These are phyloP conservation scores for Papilio xuthus DNA, from an alignment of 1,140 invertebrate genomes.

Conservation along the genomic window DNA sequence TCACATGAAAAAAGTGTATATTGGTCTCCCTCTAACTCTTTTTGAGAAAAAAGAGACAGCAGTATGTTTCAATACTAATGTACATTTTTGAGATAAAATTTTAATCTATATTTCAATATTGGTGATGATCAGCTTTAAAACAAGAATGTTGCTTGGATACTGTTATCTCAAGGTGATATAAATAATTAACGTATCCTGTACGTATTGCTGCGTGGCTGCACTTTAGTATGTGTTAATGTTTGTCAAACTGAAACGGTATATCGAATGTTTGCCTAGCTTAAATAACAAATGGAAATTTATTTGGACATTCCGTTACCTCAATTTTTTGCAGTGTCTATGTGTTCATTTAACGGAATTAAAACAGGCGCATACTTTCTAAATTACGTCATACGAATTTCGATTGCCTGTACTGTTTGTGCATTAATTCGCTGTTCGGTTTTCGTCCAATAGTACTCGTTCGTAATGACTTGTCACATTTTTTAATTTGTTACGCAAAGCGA, in stretches of 20 bases:
- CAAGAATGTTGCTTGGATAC: neutral
- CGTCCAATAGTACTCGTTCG: neutral
- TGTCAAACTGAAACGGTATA: conserved; percentile 6
- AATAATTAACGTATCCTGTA: conserved; percentile 34
- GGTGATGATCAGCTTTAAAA: neutral
- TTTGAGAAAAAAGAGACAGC: neutral
- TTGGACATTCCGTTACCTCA: conserved; percentile 23
- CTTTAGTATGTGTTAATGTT: neutral
- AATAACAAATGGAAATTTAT: conserved; percentile 35
- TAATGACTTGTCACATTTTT: conserved; percentile 18
- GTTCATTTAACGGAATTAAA: conserved; percentile 62
- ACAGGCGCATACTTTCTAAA: conserved; percentile 70
- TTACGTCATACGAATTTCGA: conserved; percentile 72
- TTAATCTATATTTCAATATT: neutral
- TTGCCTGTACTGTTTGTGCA: conserved; percentile 39
- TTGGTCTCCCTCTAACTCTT: neutral
- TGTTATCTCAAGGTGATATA: conserved; percentile 36
- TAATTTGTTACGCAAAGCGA: neutral
- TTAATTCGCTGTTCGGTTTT: conserved; percentile 22
- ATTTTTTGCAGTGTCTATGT: conserved; percentile 44
- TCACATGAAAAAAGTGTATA: neutral
- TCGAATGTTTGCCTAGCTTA: conserved; percentile 16
- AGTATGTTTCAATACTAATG: neutral
- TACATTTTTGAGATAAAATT: neutral
- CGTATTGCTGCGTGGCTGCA: neutral